A percentile compares a stretch with the other conserved stretches of the same genome.
Evolutionary conservation across 2,797 vertebrate species (phyloP).

Genomic region (Pelochelys cantorii): DNA sequence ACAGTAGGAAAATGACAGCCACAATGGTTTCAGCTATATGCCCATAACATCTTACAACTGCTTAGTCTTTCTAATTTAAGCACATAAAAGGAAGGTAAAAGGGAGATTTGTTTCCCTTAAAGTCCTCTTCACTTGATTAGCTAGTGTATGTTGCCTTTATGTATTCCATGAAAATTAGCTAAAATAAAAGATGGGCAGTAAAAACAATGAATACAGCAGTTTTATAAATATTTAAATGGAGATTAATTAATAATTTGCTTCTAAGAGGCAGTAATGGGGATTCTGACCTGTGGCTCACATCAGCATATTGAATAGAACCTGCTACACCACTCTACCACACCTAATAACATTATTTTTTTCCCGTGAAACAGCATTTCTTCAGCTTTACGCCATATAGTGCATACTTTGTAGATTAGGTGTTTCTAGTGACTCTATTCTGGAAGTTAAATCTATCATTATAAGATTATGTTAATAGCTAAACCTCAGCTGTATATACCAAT

Average conservation of each 20-base stretch:
- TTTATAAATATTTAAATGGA: background rate
- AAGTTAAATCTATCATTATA: conserved; percentile 53
- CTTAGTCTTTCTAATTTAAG: background rate
- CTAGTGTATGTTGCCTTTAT: background rate
- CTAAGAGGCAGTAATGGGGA: background rate
- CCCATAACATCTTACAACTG: background rate
- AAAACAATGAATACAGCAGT: background rate
- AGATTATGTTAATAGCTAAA: conserved; percentile 57
- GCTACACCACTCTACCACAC: rapidly evolving
- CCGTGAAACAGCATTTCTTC: rapidly evolving
- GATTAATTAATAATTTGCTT: background rate
- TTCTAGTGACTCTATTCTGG: conserved; percentile 27
- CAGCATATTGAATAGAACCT: background rate
- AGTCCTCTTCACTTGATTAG: background rate
- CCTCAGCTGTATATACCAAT: background rate
- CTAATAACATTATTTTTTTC: background rate
- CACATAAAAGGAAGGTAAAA: background rate
- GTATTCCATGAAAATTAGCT: background rate
- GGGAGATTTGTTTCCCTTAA: background rate
- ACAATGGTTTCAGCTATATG: background rate
- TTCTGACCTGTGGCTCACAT: background rate
- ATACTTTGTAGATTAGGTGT: background rate
- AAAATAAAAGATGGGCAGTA: background rate
- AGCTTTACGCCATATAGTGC: background rate
- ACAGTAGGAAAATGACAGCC: background rate